A percentile compares a stretch with the other conserved stretches of the same genome.
Conservation (phyloP, 2,888 invertebrate genomes). For the Sisyra nigra region DNA sequence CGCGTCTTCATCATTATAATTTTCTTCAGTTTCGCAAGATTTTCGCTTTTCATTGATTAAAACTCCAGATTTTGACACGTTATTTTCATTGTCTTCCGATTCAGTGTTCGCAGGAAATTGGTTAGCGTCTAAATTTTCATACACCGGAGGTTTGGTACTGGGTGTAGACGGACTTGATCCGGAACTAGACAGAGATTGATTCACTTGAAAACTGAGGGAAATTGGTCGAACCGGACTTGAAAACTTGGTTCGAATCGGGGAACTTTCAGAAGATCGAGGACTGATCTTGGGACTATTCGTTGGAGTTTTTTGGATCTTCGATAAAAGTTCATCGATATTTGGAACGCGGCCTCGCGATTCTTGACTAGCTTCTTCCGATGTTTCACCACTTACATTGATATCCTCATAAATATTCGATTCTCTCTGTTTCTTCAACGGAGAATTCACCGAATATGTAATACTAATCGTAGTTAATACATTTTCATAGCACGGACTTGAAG, state of each 20-base stretch:
- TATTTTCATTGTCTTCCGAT: conserved; percentile 11
- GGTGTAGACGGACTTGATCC: not conserved
- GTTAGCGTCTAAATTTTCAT: not conserved
- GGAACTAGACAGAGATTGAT: not conserved
- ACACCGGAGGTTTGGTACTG: not conserved
- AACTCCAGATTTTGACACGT: not conserved
- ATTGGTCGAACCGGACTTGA: conserved; percentile 27
- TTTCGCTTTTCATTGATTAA: conserved; percentile 21
- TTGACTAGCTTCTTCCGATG: conserved; percentile 39
- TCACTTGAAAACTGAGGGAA: conserved; percentile 22
- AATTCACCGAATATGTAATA: conserved; percentile 45
- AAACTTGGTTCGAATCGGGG: not conserved
- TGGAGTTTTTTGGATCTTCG: conserved; percentile 15
- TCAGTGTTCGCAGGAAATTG: conserved; percentile 8
- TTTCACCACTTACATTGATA: conserved; percentile 34
- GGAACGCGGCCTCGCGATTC: conserved; percentile 6
- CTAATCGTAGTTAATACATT: conserved; percentile 51
- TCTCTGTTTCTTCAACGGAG: conserved; percentile 34
- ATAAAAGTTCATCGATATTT: conserved; percentile 5
- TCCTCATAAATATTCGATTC: conserved; percentile 39
- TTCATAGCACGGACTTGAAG: conserved; percentile 34
- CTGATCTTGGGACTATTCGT: not conserved
- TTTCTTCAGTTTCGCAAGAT: conserved; percentile 21
- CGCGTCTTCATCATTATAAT: conserved; percentile 24
- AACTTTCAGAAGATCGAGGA: not conserved